These are phyloP conservation scores for Cyrtonyx montezumae DNA, from an alignment of 2,113 vertebrate genomes.

Conservation along the genomic window DNA sequence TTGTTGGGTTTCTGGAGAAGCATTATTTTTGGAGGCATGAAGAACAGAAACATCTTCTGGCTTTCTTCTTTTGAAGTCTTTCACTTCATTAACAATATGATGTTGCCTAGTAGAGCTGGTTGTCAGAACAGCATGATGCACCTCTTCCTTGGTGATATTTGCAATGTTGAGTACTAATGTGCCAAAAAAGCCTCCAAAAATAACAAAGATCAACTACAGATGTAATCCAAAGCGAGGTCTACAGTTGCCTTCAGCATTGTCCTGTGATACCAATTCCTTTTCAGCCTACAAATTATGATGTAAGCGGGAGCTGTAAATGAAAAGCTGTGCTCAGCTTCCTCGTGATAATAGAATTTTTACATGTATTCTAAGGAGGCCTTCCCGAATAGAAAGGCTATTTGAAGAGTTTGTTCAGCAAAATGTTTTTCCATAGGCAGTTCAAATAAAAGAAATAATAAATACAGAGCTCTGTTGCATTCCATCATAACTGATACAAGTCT, in stretches of 20 bases:
- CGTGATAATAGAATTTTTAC: too few species aligned
- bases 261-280: not conserved
- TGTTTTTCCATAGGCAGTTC: conserved; percentile 16
- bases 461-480: conserved; percentile 35
- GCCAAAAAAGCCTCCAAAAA: not conserved
- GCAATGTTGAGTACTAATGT: not conserved
- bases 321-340: too few species aligned
- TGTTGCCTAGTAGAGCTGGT: not conserved
- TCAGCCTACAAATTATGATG: fast-evolving
- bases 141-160: not conserved
- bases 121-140: not conserved
- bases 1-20: not conserved
- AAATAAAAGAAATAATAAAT: conserved; percentile 27
- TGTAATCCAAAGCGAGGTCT: not conserved
- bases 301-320: not conserved
- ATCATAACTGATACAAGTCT: not conserved
- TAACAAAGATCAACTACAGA: not conserved
- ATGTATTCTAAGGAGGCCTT: too few species aligned
- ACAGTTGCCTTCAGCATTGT: not conserved
- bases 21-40: not conserved
- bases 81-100: fast-evolving
- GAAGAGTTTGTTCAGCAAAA: not conserved
- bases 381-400: not conserved
- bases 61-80: not conserved
- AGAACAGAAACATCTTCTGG: not conserved